A percentile compares a stretch with the other conserved stretches of the same genome.
Conservation (phyloP, 2,113 vertebrate species). For the Nansenia antarctica region DNA sequence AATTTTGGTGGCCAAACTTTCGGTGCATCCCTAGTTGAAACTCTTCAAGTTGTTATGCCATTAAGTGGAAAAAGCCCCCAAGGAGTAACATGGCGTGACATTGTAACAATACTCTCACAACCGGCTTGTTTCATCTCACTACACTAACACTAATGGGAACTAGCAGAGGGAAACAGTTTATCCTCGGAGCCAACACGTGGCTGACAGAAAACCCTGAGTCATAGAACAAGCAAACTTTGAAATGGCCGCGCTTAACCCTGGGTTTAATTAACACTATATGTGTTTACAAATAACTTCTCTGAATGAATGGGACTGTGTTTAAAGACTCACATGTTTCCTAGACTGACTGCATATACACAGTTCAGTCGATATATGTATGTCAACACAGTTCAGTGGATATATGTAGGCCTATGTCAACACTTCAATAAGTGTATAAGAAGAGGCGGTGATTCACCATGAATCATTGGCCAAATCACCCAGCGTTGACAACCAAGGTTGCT, state of each 20-base stretch:
- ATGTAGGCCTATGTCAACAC: too few relatives aligned
- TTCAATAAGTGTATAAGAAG: too few relatives aligned
- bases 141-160: background rate
- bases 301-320: background rate
- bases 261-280: too few relatives aligned
- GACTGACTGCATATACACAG: background rate
- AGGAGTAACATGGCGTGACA: background rate
- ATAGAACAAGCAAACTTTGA: background rate
- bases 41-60: too few relatives aligned
- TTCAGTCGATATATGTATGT: too few relatives aligned
- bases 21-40: too few relatives aligned
- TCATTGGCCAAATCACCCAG: too few relatives aligned
- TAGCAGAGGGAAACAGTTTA: constrained; percentile 1
- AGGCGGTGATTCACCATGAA: too few relatives aligned
- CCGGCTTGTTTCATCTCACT: background rate
- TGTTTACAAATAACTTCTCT: background rate
- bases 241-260: background rate
- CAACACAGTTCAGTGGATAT: too few relatives aligned
- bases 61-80: background rate
- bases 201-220: constrained; percentile 21
- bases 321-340: background rate
- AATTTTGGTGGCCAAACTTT: too few relatives aligned
- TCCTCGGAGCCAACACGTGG: constrained; percentile 27
- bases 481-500: too few relatives aligned
- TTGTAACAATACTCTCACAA: background rate